Evolutionary conservation across 2,113 vertebrate genomes (phyloP).

Genomic region (Aspiorhynchus laticeps): DNA sequence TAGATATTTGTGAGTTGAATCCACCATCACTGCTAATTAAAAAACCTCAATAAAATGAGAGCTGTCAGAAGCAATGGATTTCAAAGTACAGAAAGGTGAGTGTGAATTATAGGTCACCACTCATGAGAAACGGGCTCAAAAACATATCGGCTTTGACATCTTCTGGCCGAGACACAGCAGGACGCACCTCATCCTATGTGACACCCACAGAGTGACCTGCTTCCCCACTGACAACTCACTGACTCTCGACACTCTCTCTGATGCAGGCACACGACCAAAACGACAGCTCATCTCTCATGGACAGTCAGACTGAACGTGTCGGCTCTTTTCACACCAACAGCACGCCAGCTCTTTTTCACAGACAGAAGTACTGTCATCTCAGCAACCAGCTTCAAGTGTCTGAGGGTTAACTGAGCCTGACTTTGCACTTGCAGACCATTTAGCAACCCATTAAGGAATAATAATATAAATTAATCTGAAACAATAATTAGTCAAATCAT

Average conservation of each 20-base stretch:
- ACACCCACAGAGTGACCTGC: conserved; percentile 13
- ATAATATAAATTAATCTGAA: neutral
- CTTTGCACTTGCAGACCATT: neutral
- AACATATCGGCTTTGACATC: conserved; percentile 28
- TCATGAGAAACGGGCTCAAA: conserved; percentile 15
- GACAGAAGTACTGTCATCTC: neutral
- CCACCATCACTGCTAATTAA: conserved; percentile 36
- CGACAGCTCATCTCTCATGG: conserved; percentile 3
- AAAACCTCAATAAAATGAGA: conserved; percentile 22
- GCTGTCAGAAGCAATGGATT: conserved; percentile 24
- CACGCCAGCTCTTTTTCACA: neutral
- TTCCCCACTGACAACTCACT: conserved; percentile 12
- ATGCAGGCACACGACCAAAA: neutral
- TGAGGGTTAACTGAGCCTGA: neutral
- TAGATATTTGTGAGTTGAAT: conserved; percentile 2
- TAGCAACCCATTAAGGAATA: neutral
- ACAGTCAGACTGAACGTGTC: conserved; percentile 1
- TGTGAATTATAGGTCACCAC: conserved; percentile 30
- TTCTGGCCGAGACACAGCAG: conserved; percentile 27
- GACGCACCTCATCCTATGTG: conserved; percentile 28
- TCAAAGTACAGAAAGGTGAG: conserved; percentile 17
- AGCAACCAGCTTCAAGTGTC: neutral
- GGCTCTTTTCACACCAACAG: conserved; percentile 12
- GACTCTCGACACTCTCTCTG: neutral
- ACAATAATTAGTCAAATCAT: neutral